Evolutionary conservation across 30 jellyfish, hydroid and myxozoan species (phyloP).

Genomic region (Nemopilema nomurai): DNA sequence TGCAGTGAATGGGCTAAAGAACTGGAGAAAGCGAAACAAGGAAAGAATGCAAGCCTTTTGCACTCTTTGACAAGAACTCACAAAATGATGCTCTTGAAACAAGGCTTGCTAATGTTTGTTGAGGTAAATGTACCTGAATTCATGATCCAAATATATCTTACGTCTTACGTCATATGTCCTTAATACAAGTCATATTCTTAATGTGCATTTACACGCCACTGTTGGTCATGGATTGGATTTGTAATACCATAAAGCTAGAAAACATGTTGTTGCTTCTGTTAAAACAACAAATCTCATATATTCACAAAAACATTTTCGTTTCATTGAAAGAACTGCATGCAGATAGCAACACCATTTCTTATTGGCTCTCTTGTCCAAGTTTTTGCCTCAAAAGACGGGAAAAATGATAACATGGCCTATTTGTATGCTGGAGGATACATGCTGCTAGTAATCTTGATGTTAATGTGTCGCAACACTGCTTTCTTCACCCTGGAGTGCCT

Average conservation of each 20-base stretch:
- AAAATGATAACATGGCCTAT: slow-evolving; percentile 36
- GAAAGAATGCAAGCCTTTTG: slow-evolving; percentile 26
- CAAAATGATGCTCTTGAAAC: background rate
- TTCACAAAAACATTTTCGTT: background rate
- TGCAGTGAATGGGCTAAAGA: slow-evolving; percentile 32
- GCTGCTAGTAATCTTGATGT: background rate
- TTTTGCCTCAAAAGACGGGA: slow-evolving; percentile 16
- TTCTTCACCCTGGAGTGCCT: slow-evolving; percentile 26
- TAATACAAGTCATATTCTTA: no score
- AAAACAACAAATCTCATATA: no score
- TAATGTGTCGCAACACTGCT: slow-evolving; percentile 21
- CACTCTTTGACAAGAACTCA: slow-evolving; percentile 5
- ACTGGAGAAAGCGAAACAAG: background rate
- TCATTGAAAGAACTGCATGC: slow-evolving; percentile 21
- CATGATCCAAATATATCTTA: no score
- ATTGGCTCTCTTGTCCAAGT: slow-evolving; percentile 39
- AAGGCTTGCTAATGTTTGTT: slow-evolving; percentile 1
- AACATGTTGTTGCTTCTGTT: no score
- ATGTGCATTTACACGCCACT: no score
- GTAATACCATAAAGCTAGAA: no score
- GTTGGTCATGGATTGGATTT: no score
- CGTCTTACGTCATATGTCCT: no score
- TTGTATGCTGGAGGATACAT: slow-evolving; percentile 32
- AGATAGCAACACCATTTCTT: slow-evolving; percentile 12
- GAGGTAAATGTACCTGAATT: background rate